Conservation (phyloP, 2,113 vertebrate genomes). For the Phylloscopus whistleri region DNA sequence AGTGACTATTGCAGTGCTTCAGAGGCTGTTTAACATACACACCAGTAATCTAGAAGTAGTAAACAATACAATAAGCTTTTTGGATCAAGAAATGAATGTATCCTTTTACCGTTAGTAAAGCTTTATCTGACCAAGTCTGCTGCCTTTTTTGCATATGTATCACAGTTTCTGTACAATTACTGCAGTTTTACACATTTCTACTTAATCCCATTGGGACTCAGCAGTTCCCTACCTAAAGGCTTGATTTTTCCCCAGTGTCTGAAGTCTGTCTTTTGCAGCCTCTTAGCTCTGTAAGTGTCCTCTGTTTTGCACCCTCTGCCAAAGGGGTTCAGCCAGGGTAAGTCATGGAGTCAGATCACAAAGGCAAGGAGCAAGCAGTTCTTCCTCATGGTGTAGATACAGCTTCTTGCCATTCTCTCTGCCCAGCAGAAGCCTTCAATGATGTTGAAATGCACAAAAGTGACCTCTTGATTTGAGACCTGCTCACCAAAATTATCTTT, state of each 20-base stretch:
- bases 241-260: background rate
- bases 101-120: background rate
- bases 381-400: background rate
- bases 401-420: background rate
- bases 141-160: background rate
- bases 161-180: background rate
- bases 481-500: background rate
- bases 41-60: background rate
- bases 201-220: background rate
- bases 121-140: background rate
- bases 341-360: background rate
- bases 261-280: background rate
- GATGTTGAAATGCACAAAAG: background rate
- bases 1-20: background rate
- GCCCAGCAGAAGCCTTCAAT: background rate
- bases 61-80: background rate
- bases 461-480: accelerated
- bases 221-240: background rate
- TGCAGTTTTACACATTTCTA: background rate
- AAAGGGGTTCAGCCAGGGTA: background rate
- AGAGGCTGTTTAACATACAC: background rate
- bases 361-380: background rate
- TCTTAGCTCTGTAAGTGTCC: background rate
- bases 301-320: background rate
- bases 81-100: background rate